A percentile compares a stretch with the other conserved stretches of the same genome.
phyloP scores from a whole-genome alignment of 2,888 invertebrate species.

The Alviniconcha strummeri region DNA sequence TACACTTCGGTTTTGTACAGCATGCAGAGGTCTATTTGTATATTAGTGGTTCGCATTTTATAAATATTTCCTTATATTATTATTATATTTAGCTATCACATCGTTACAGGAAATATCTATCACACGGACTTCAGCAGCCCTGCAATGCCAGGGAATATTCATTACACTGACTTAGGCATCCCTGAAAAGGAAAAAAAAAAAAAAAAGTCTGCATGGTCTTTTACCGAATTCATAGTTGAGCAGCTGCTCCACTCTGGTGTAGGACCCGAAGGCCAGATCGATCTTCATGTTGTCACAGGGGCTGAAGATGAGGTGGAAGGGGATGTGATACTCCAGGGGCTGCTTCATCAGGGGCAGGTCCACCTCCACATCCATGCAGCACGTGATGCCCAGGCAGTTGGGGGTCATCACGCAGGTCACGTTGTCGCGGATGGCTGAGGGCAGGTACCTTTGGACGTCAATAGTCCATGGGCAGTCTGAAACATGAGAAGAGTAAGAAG shows the following conservation, averaged over 20 bases:
- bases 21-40: too few relatives aligned
- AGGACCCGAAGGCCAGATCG: conserved; percentile 41
- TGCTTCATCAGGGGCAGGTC: conserved; percentile 22
- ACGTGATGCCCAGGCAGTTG: conserved; percentile 43
- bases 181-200: background rate
- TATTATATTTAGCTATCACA: too few relatives aligned
- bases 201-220: too few relatives aligned
- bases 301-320: conserved; percentile 36
- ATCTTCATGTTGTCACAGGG: conserved; percentile 41
- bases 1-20: too few relatives aligned
- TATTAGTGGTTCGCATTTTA: too few relatives aligned
- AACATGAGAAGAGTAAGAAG: background rate
- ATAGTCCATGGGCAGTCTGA: conserved; percentile 37
- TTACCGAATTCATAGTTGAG: conserved; percentile 44
- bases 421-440: conserved; percentile 9
- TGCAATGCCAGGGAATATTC: too few relatives aligned
- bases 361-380: conserved; percentile 36
- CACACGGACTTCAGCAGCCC: too few relatives aligned
- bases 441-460: conserved; percentile 27
- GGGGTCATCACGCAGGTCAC: conserved; percentile 38
- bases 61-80: too few relatives aligned
- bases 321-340: conserved; percentile 15
- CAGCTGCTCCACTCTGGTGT: conserved; percentile 35
- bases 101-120: too few relatives aligned
- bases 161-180: too few relatives aligned